Percentiles rank a stretch among this genome's conserved stretches.
Conservation (phyloP, 1,140 invertebrate species). For the Eumeta japonica region DNA sequence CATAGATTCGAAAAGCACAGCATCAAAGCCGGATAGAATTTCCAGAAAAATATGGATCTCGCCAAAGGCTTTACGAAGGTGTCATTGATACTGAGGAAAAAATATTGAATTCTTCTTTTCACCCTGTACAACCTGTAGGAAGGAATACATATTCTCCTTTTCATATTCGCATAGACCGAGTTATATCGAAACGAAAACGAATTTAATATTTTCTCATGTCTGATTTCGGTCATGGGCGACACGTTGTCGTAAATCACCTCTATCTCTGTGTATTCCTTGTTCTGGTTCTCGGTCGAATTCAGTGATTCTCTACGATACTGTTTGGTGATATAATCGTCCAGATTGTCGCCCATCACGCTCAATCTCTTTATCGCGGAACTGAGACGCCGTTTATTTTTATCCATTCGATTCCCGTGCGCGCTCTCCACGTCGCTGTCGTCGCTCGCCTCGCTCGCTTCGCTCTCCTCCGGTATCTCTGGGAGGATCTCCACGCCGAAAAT, state of each 20-base stretch:
- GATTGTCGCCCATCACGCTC: slow-evolving; percentile 48
- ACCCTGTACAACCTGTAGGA: slow-evolving; percentile 45
- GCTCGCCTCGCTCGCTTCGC: slow-evolving; percentile 34
- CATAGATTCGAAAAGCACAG: slow-evolving; percentile 35
- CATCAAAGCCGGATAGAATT: slow-evolving; percentile 49
- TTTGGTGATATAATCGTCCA: slow-evolving; percentile 48
- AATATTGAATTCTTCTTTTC: slow-evolving; percentile 31
- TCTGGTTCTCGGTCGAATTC: slow-evolving; percentile 20
- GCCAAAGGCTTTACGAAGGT: slow-evolving; percentile 48
- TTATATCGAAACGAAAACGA: slow-evolving; percentile 45
- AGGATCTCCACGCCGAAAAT: slow-evolving; percentile 50
- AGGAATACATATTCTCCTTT: slow-evolving; percentile 36
- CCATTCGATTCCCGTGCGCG: slow-evolving; percentile 9
- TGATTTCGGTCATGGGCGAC: slow-evolving; percentile 39
- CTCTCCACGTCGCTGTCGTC: slow-evolving; percentile 21
- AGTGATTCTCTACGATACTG: slow-evolving; percentile 36
- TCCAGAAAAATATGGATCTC: slow-evolving; percentile 43
- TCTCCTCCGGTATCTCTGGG: slow-evolving; percentile 54
- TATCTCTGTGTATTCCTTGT: slow-evolving; percentile 32
- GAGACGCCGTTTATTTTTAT: slow-evolving; percentile 34
- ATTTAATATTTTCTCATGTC: slow-evolving; percentile 43
- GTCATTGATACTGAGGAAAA: slow-evolving; percentile 44
- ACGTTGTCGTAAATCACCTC: slow-evolving; percentile 44
- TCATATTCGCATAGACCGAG: slow-evolving; percentile 34
- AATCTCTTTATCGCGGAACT: slow-evolving; percentile 49